Evolutionary conservation across 1,140 invertebrate species (phyloP).

Genomic region (Sinonovacula constricta): DNA sequence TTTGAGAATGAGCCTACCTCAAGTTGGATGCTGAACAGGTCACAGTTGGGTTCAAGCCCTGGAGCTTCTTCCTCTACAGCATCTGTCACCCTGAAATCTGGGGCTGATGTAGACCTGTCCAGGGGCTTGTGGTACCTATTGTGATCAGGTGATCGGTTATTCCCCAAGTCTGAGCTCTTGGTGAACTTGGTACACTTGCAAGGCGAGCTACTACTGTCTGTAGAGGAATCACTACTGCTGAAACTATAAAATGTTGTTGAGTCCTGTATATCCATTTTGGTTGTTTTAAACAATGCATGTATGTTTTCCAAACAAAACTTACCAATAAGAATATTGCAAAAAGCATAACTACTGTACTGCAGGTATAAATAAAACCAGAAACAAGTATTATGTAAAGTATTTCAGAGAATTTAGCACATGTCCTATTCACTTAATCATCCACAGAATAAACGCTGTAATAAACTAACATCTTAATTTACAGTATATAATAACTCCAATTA

Average conservation of each 20-base stretch:
- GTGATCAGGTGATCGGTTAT: constrained; percentile 4
- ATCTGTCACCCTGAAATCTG: constrained; percentile 20
- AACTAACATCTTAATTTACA: too few species aligned
- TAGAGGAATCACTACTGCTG: constrained; percentile 14
- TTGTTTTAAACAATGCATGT: too few species aligned
- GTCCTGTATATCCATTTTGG: constrained; percentile 33
- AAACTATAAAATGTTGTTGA: constrained; percentile 43
- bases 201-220: constrained; percentile 19
- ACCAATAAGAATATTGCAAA: too few species aligned
- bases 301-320: too few species aligned
- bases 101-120: constrained; percentile 43
- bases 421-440: too few species aligned
- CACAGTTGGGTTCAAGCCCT: constrained; percentile 50
- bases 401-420: too few species aligned
- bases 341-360: not conserved
- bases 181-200: constrained; percentile 44
- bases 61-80: constrained; percentile 18
- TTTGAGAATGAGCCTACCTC: constrained; percentile 47
- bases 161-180: not conserved
- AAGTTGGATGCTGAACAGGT: constrained; percentile 46
- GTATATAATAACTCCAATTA: too few species aligned
- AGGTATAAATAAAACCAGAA: constrained; percentile 3
- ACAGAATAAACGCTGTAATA: too few species aligned
- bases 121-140: not conserved
- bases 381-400: too few species aligned